Base-by-base conservation (phyloP, 2,888 invertebrate genomes). In the Meteorus colon region DNA sequence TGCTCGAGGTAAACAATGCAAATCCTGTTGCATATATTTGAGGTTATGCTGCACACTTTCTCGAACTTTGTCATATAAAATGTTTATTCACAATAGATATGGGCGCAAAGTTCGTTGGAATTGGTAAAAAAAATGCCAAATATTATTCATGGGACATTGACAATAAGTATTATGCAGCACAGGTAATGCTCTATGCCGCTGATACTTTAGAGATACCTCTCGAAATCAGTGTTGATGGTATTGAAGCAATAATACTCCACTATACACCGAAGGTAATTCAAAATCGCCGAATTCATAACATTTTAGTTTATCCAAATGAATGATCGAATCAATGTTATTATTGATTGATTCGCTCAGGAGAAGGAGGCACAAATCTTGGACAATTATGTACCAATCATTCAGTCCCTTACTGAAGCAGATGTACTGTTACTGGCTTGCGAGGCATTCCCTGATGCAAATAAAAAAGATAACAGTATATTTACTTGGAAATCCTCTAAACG, bases 131-230 rank as follows among this genome's bases (percentile, higher is more conserved):
- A 19, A 84, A 87, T 67, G 80, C 87, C 10, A 82, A 86, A 67
- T 87, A 88, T 76, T 90, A 91, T 83, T 86, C 90, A 1, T 93
- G 93, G 92, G 90, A 91, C 78, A 92, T 95, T 77, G 92, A 93
- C 80, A 95, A 94, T 55, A 95, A 95, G 87, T 95, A 95, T 89
- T 95, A 95, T 84, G 91, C 92, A 63, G 92, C 94, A 14, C 91
- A 92, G 84, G 91, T 94, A 45, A 88, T 91, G 79, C 83, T 95
- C 27, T 92, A 93, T 82, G 89, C 91, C 0, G 88, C 92, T 69
- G 87, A 90, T 82, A 84, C 88, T 82, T 89, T 55, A 19, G 55
- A 55, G 8, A 19, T 91, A 72, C 89, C 92, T 29, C 89, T 90
- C 77, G 87, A 91, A 80, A 87, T 90, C 59, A 89, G 92, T 81